Evolutionary conservation across 2,888 invertebrate species (phyloP).

Genomic region (Mythimna albipuncta): DNA sequence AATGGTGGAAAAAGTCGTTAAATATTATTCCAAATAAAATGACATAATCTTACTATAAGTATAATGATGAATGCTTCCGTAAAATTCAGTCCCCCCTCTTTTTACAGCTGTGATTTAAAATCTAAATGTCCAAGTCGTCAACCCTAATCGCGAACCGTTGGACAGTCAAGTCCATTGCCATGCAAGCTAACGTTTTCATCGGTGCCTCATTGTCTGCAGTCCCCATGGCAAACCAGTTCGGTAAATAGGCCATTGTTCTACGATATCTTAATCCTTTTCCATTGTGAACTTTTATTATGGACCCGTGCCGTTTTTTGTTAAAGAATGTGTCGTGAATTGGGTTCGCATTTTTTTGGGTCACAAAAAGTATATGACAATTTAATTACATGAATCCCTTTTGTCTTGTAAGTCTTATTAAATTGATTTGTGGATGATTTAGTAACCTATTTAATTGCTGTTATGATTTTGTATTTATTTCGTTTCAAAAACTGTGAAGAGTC

Average conservation of each 20-base stretch:
- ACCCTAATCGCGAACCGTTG: constrained; percentile 55
- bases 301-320: constrained; percentile 31
- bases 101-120: too few species aligned
- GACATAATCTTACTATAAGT: too few species aligned
- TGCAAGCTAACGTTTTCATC: constrained; percentile 62
- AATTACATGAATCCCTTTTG: neutral
- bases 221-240: constrained; percentile 61
- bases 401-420: neutral
- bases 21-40: too few species aligned
- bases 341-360: neutral
- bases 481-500: too few species aligned
- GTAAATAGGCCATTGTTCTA: constrained; percentile 70
- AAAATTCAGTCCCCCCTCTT: too few species aligned
- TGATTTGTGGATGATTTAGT: too few species aligned
- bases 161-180: constrained; percentile 56
- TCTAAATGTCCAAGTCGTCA: constrained; percentile 3
- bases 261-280: constrained; percentile 65
- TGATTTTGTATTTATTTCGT: too few species aligned
- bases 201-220: constrained; percentile 67
- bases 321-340: constrained; percentile 19
- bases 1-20: too few species aligned
- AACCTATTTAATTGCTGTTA: too few species aligned
- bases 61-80: too few species aligned
- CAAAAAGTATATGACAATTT: neutral
- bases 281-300: constrained; percentile 48